Percentiles rank a stretch among this genome's conserved stretches.
Evolutionary conservation across 2,888 invertebrate genomes (phyloP).

Genomic region (Stictocephala bisonia): DNA sequence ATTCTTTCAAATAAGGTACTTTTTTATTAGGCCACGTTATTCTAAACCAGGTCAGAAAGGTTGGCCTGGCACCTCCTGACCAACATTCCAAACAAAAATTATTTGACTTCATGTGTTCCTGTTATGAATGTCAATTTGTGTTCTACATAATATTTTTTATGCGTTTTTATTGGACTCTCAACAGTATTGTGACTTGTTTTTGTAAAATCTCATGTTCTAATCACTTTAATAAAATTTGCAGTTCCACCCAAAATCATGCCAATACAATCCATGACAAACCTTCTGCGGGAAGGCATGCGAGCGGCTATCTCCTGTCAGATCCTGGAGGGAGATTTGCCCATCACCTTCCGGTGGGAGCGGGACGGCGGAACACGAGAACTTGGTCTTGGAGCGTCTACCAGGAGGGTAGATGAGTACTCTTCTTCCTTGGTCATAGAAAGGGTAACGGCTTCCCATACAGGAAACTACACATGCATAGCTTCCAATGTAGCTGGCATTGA

Average conservation of each 20-base stretch:
- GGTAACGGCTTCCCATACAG: conserved; percentile 85
- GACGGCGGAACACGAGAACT: conserved; percentile 77
- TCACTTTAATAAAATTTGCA: too few relatives aligned
- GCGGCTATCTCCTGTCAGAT: conserved; percentile 92
- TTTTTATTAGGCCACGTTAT: too few relatives aligned
- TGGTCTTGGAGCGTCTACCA: conserved; percentile 68
- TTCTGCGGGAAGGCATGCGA: conserved; percentile 85
- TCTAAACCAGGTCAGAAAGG: too few relatives aligned
- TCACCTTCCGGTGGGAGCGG: conserved; percentile 92
- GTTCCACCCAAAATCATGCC: conserved; percentile 88
- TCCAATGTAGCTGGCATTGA: conserved; percentile 86
- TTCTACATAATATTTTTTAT: too few relatives aligned
- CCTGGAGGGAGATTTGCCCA: conserved; percentile 91
- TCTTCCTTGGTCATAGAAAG: conserved; percentile 87
- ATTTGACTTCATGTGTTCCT: too few relatives aligned
- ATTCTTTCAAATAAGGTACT: too few relatives aligned
- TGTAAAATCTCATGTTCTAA: too few relatives aligned
- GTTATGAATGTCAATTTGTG: too few relatives aligned
- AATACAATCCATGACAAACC: conserved; percentile 83
- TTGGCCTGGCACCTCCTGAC: too few relatives aligned
- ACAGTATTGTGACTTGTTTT: too few relatives aligned
- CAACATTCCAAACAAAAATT: too few relatives aligned
- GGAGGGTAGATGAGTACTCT: conserved; percentile 82
- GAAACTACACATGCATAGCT: conserved; percentile 94
- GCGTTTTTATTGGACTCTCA: too few relatives aligned